Conservation (phyloP, 2,888 invertebrate genomes). For the Elegia similella region DNA sequence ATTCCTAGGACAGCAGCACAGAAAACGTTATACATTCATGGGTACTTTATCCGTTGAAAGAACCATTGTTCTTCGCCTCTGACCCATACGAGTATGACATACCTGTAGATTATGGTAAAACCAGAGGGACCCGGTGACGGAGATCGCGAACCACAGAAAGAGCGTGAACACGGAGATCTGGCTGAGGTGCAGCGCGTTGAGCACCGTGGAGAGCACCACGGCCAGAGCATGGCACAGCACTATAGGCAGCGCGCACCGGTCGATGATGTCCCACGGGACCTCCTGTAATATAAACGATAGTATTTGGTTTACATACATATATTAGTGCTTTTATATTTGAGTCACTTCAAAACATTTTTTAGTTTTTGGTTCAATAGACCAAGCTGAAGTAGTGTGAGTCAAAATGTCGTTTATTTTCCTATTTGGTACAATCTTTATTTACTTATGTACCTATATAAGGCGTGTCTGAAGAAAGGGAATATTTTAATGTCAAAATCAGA, state of each 20-base stretch:
- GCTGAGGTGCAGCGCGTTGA: conserved; percentile 88
- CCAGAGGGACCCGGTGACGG: conserved; percentile 87
- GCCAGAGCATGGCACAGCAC: conserved; percentile 91
- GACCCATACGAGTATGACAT: conserved; percentile 42
- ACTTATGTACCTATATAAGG: too few species aligned
- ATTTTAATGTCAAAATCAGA: too few species aligned
- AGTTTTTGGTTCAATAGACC: too few species aligned
- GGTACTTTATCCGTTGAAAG: not conserved
- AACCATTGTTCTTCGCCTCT: not conserved
- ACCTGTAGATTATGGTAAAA: conserved; percentile 94
- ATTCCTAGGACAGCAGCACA: too few species aligned
- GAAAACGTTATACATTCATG: too few species aligned
- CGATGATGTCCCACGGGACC: conserved; percentile 87
- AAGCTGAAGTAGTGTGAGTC: too few species aligned
- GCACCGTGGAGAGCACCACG: conserved; percentile 86
- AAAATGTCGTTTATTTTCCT: too few species aligned
- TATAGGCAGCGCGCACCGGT: conserved; percentile 88
- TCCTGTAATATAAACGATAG: conserved; percentile 63
- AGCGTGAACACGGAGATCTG: conserved; percentile 89
- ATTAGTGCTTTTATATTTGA: too few species aligned
- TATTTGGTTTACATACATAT: too few species aligned
- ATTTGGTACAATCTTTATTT: too few species aligned
- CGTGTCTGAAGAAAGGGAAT: too few species aligned
- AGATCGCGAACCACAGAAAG: conserved; percentile 89
- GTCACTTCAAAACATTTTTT: too few species aligned